Base-by-base conservation (phyloP, 2,113 vertebrate species). In the Butorides virescens region DNA sequence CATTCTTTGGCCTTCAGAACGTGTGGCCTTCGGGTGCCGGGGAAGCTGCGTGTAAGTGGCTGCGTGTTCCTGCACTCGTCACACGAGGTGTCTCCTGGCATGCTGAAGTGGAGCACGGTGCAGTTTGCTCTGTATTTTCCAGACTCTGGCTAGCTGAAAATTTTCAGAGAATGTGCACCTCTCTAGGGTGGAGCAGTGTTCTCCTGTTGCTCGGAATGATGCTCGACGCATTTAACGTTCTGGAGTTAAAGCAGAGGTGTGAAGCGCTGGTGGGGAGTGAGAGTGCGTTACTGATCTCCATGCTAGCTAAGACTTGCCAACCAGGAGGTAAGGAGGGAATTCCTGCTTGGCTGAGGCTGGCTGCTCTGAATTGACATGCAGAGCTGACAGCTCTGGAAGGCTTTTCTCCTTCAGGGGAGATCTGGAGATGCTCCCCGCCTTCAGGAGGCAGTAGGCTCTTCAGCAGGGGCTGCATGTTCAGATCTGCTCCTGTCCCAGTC, bases 81-180 rank as follows among this genome's bases (percentile, higher is more conserved):
- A 23, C 15, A 2, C 6, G 4, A 16, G 18, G 6, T 19, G 15
- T 34, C 27, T 26, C 46, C 30, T 37, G n/a, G 27, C 19, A 46
- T 29, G 53, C 13, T 82, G 84, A 32, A n/a, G 47, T 10, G 19
- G 58, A 49, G 47, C 23, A 5, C 8, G 1, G 32, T 4, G 11
- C 26, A 2, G 21, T 18, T 14, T 30, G 12, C 42, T 46, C 18
- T 5, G 3, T 20, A 2, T 18, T 30, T 73, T 56, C 72, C 11
- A 46, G 66, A 1, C 25, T 22, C 17, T n/a, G 0, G 0, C 23
- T 32, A 1, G 13, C 56, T 76, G n/a, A 34, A 67, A 44, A 8
- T 13, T 42, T 32, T 7, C 6, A 5, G 11, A 10, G 32, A 25
- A 16, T 1, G 0, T 5, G 21, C 13, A 4, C 2, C 4, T 68